Base-by-base conservation (phyloP, 2,113 vertebrate species). In the Albula glossodonta region DNA sequence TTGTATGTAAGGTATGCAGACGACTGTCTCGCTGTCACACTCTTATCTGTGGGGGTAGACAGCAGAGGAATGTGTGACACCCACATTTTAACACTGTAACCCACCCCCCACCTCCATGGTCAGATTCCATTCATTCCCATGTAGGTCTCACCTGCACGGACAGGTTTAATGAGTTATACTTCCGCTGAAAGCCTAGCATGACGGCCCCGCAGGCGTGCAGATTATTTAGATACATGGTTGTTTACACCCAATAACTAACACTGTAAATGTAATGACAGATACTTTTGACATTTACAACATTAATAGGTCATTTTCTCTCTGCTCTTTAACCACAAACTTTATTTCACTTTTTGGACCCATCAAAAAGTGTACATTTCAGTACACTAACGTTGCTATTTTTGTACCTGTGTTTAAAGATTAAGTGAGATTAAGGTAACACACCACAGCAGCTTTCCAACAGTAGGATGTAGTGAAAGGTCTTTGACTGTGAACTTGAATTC, bases 121-220 rank as follows among this genome's bases (percentile, higher is more conserved):
- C 12, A 82, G 78, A 90, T 92, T 95, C 90, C 88, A 91, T 48
- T 82, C 87, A 56, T 90, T 86, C 89, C 87, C 90, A 80, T 19
- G 78, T 48, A 3, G 6, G 10, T 56, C 82, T 88, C 88, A 94
- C 87, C 94, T 92, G 90, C 93, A 88, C 91, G 15, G 90, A 93
- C 95, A 90, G 93, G 95, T 95, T 94, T 11, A 49, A 78, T 51
- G 12, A 49, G 11, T 90, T 74, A 13, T 85, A 85, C 83, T 83
- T 41, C 82, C 13, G 25, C 77, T 57, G 22, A 78, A 6, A 83
- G n/a, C 19, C 19, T 66, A 12, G 4, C n/a, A 8, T 8, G 25
- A 78, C 7, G 87, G 79, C 86, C 83, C 80, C 83, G 10, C 49
- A n/a, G 57, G 50, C 12, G 22, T 6, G 31, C 50, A 12, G 31